Conservation (phyloP, 2,113 vertebrate genomes). For the Cochlearius cochlearius region DNA sequence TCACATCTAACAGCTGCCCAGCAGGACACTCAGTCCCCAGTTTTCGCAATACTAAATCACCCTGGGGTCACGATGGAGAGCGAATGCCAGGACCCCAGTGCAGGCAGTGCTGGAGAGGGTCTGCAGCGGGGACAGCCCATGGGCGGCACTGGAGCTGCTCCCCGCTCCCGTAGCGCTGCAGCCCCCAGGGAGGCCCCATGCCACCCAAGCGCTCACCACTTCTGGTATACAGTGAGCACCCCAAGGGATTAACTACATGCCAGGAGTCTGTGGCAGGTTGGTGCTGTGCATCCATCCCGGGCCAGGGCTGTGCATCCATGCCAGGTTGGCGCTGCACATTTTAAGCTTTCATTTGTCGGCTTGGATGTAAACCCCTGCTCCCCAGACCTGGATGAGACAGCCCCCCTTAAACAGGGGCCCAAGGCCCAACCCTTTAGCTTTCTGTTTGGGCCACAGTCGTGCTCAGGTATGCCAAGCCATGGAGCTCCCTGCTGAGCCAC, state of each 20-base stretch:
- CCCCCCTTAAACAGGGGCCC: neutral
- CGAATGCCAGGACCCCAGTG: neutral
- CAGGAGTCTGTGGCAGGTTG: neutral
- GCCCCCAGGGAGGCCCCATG: accelerated
- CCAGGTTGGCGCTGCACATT: accelerated
- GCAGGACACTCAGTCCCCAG: neutral
- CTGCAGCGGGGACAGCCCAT: accelerated
- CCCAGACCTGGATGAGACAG: neutral
- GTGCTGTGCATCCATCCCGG: neutral
- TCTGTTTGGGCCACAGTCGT: accelerated
- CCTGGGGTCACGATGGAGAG: neutral
- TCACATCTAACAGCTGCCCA: neutral
- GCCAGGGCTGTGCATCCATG: accelerated
- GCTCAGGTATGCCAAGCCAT: neutral
- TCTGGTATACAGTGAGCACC: neutral
- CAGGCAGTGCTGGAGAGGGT: neutral
- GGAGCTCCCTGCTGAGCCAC: neutral
- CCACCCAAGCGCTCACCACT: neutral
- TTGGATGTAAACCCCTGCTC: neutral
- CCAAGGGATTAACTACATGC: neutral
- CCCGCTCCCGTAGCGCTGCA: neutral
- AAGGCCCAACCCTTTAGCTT: neutral
- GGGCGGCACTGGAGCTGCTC: accelerated
- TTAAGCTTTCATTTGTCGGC: neutral
- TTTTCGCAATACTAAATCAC: neutral